These are phyloP conservation scores for Drosophila paulistorum DNA, from an alignment of 1,140 invertebrate species.

Conservation along the genomic window DNA sequence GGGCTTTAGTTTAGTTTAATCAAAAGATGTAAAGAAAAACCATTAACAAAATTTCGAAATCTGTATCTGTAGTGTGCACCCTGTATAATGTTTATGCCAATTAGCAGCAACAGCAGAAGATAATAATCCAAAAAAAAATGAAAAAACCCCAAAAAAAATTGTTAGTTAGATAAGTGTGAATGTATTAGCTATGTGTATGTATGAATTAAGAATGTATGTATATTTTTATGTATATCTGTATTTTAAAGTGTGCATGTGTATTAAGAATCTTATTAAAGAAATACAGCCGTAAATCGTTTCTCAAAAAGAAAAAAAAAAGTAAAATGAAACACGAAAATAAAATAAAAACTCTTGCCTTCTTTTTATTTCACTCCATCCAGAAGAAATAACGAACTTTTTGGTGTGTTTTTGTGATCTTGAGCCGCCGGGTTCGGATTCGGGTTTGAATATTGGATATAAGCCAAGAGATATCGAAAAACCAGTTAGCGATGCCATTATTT, in stretches of 20 bases:
- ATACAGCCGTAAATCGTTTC: conserved; percentile 59
- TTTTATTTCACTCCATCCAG: conserved; percentile 33
- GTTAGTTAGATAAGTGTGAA: conserved; percentile 52
- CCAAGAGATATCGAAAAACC: conserved; percentile 42
- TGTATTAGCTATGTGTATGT: conserved; percentile 41
- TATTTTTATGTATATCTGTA: conserved; percentile 19
- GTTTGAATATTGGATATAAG: conserved; percentile 18
- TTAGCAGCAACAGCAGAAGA: conserved; percentile 57
- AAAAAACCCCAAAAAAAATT: conserved; percentile 60
- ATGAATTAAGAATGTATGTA: conserved; percentile 1
- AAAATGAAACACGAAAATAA: conserved; percentile 42
- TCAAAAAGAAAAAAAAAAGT: conserved; percentile 44
- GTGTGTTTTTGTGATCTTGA: conserved; percentile 30
- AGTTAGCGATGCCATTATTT: conserved; percentile 53
- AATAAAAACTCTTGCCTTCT: conserved; percentile 34
- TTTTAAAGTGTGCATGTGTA: conserved; percentile 29
- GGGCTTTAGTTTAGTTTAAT: conserved; percentile 63
- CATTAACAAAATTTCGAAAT: conserved; percentile 22
- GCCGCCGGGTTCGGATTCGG: conserved; percentile 28
- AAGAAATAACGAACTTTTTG: conserved; percentile 5
- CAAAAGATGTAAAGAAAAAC: background rate
- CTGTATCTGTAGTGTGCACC: conserved; percentile 16
- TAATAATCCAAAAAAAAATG: background rate
- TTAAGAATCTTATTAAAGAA: conserved; percentile 56
- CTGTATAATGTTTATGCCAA: conserved; percentile 74